phyloP scores from a whole-genome alignment of 2,888 invertebrate genomes.

The Drosophila yooni region DNA sequence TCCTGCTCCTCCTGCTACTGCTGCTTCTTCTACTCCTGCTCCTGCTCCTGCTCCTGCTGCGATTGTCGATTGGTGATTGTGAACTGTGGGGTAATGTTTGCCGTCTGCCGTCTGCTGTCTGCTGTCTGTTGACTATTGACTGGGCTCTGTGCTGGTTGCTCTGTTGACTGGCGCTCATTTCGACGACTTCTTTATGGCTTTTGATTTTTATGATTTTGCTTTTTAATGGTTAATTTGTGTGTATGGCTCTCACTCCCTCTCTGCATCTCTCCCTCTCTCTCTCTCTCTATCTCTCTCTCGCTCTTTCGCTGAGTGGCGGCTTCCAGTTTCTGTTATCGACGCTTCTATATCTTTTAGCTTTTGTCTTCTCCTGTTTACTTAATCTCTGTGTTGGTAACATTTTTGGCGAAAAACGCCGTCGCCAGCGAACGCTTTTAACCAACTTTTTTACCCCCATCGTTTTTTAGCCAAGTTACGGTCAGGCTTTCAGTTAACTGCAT shows the following conservation, averaged over 20 bases:
- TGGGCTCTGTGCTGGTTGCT: constrained; percentile 3
- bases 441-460: constrained; percentile 57
- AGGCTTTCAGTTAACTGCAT: constrained; percentile 53
- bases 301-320: constrained; percentile 50
- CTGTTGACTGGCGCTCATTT: constrained; percentile 71
- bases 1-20: constrained; percentile 20
- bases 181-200: constrained; percentile 80
- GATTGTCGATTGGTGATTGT: constrained; percentile 25
- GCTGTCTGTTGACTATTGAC: constrained; percentile 6
- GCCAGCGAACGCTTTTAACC: constrained; percentile 52
- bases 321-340: constrained; percentile 67
- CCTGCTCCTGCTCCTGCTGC: constrained; percentile 23
- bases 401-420: constrained; percentile 50
- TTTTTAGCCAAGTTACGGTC: constrained; percentile 53
- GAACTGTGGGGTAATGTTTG: constrained; percentile 17
- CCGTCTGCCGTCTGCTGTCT: background rate
- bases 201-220: constrained; percentile 82
- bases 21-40: constrained; percentile 31
- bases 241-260: background rate
- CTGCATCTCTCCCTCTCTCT: background rate
- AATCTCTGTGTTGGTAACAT: constrained; percentile 63
- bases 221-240: constrained; percentile 81
- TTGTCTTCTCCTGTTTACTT: constrained; percentile 37
- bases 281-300: background rate
- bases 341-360: constrained; percentile 58